A percentile compares a stretch with the other conserved stretches of the same genome.
Conservation (phyloP, 2,888 invertebrate species). For the Phorcus lineatus region DNA sequence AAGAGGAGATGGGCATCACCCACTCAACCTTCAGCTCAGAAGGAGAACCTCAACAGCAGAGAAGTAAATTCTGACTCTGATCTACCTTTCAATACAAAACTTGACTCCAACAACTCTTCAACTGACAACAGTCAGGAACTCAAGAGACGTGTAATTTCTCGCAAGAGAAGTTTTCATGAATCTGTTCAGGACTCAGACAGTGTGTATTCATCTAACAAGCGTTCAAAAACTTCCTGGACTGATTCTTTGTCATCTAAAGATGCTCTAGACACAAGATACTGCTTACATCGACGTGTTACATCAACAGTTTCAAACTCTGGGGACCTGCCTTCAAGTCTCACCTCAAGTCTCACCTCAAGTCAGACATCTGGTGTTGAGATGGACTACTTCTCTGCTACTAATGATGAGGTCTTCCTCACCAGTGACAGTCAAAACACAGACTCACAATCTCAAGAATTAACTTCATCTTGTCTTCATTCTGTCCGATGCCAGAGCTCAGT, state of each 20-base stretch:
- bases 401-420: conserved; percentile 55
- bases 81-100: neutral
- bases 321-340: conserved; percentile 32
- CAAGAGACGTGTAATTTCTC: neutral
- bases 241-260: neutral
- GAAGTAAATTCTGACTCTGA: neutral
- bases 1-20: conserved; percentile 38
- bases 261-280: neutral
- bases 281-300: neutral
- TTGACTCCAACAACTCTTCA: too few relatives aligned
- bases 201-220: neutral
- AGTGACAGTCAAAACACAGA: neutral
- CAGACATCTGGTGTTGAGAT: conserved; percentile 31
- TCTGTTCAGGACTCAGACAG: neutral
- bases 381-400: conserved; percentile 48
- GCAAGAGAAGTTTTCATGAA: neutral
- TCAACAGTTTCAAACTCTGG: neutral
- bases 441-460: neutral
- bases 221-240: neutral
- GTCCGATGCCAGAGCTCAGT: too few relatives aligned
- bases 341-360: conserved; percentile 34
- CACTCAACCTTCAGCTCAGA: neutral
- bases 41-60: conserved; percentile 28
- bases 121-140: too few relatives aligned
- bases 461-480: neutral